These are phyloP conservation scores for Dicerorhinus sumatrensis DNA, from an alignment of 2,113 vertebrate genomes.

Conservation along the genomic window DNA sequence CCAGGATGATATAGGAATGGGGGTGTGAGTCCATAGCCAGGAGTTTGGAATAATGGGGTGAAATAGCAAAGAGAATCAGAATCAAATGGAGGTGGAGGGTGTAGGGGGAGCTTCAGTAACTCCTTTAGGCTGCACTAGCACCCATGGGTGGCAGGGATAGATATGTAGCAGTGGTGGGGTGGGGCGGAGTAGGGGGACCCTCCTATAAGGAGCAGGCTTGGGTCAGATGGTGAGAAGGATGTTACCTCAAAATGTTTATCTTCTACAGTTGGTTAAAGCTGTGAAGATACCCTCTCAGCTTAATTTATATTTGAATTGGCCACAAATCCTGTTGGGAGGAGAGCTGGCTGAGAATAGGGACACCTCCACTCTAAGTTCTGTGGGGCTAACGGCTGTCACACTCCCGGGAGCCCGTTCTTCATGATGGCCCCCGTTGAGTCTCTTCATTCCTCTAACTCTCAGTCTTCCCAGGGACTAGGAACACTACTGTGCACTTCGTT, in stretches of 20 bases:
- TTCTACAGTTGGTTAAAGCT: not conserved
- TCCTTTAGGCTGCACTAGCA: not conserved
- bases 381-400: not conserved
- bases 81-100: not conserved
- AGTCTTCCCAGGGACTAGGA: not conserved
- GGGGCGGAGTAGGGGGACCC: rapidly evolving
- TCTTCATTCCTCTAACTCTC: not conserved
- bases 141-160: not conserved
- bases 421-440: not conserved
- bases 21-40: not conserved
- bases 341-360: not conserved
- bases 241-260: no score
- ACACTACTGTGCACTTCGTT: rapidly evolving
- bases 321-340: not conserved
- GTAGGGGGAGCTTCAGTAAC: not conserved
- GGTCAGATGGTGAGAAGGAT: not conserved
- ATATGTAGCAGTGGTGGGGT: not conserved
- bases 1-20: not conserved
- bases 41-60: not conserved
- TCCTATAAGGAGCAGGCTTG: not conserved
- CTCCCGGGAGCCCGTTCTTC: not conserved
- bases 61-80: not conserved
- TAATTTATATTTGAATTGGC: not conserved
- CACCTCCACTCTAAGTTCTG: not conserved
- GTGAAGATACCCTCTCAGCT: not conserved